phyloP scores from a whole-genome alignment of 2,113 vertebrate species.

The Python bivittatus region DNA sequence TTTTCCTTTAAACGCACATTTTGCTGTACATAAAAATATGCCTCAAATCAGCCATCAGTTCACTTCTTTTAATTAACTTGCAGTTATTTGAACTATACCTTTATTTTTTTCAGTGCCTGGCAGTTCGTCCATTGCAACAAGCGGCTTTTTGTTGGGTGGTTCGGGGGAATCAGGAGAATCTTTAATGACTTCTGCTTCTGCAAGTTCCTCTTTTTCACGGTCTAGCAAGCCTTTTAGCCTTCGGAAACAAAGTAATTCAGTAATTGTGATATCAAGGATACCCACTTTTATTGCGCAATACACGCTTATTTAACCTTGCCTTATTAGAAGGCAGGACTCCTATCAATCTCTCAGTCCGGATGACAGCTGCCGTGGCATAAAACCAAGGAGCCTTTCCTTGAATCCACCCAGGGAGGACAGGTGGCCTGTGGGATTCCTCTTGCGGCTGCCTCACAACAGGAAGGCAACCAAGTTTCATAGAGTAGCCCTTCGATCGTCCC shows the following conservation, averaged over 20 bases:
- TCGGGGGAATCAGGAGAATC: constrained; percentile 98
- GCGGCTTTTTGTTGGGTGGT: constrained; percentile 94
- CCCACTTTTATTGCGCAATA: no score
- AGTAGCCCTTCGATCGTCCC: no score
- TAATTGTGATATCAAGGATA: background rate
- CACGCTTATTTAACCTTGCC: no score
- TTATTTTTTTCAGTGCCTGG: constrained; percentile 87
- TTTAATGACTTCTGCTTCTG: constrained; percentile 93
- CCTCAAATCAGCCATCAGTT: no score
- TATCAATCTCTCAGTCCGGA: background rate
- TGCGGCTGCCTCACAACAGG: no score
- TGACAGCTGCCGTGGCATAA: background rate
- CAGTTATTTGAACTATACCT: constrained; percentile 75
- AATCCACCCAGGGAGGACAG: no score
- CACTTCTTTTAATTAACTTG: background rate
- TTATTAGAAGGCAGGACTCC: no score
- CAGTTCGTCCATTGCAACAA: constrained; percentile 83
- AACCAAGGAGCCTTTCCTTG: no score
- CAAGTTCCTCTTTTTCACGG: constrained; percentile 88
- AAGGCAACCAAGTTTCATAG: no score
- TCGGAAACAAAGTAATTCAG: constrained; percentile 19
- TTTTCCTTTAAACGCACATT: background rate
- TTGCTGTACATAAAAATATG: background rate
- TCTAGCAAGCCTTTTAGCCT: constrained; percentile 89
- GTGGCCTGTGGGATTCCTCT: no score